Percentiles rank a stretch among this genome's conserved stretches.
These are phyloP conservation scores for Sebastes jordani DNA, from an alignment of 2,797 vertebrate genomes.

Conservation along the genomic window DNA sequence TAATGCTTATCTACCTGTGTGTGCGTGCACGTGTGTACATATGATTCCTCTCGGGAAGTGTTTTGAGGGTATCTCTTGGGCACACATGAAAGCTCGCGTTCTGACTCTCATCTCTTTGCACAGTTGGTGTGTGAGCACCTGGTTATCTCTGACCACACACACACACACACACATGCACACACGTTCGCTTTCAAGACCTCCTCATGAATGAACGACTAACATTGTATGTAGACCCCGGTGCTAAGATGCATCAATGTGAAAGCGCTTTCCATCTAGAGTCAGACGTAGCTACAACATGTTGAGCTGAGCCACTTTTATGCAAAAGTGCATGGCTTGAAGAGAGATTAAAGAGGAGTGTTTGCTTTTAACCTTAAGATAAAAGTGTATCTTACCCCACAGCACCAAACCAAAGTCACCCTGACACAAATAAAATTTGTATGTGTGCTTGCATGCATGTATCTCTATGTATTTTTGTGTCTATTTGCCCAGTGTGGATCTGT, in stretches of 20 bases:
- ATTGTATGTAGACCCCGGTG: neutral
- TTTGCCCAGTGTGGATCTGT: neutral
- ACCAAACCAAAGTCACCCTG: neutral
- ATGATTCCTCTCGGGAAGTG: constrained; percentile 20
- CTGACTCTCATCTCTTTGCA: constrained; percentile 53
- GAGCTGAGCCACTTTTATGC: neutral
- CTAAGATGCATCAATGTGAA: constrained; percentile 17
- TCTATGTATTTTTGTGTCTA: neutral
- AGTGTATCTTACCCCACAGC: neutral
- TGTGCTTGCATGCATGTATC: neutral
- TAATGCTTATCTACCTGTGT: constrained; percentile 35
- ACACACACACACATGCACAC: neutral
- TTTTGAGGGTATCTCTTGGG: constrained; percentile 48
- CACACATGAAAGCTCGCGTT: constrained; percentile 56
- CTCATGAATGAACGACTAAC: constrained; percentile 6
- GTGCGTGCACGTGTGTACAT: neutral
- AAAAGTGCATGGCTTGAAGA: neutral
- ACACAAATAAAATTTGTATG: neutral
- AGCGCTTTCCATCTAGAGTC: neutral
- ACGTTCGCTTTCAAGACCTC: constrained; percentile 22
- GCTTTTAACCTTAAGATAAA: neutral
- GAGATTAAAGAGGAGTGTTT: constrained; percentile 15
- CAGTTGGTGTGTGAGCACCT: constrained; percentile 45
- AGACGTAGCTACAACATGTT: neutral
- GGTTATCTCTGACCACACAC: constrained; percentile 52